Base-by-base conservation (phyloP, 1,140 invertebrate species). In the Bombus fervidus region DNA sequence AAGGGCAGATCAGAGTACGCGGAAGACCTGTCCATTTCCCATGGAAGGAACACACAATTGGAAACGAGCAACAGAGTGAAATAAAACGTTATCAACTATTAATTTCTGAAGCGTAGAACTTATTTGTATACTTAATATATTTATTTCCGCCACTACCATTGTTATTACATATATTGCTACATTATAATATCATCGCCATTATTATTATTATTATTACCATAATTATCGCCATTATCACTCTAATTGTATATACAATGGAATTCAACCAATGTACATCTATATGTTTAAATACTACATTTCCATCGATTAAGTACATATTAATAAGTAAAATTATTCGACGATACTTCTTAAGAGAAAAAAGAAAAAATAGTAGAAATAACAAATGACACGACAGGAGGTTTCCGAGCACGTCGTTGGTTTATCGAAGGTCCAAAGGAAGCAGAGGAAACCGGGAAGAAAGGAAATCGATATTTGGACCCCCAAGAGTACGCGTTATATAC, bases 401-500 rank as follows among this genome's bases (percentile, higher is more conserved):
- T 34, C 73, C 22, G 13, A 75, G 73, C 73, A 57, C 47, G 47
- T 37, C 47, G 31, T 83, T 90, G 86, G 87, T 84, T 81, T 53
- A 71, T 34, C 47, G 34, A 75, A 57, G 75, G 73, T 82, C 37
- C 66, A 31, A 43, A 47, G 57, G 43, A 57, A n/a, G 78, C 47
- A 59, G 25, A 69, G 47, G 64, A 28, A 79, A 72, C 66, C 57
- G 43, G 64, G 41, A 37, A 86, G 86, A 80, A 82, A 71, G 86
- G 62, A 89, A 81, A 91, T 91, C 89, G 86, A 91, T 90, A 90
- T 90, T 82, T 59, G 77, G 86, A 90, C 83, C 83, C 89, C 89
- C 79, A 88, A 85, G 89, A 81, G 86, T 72, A 86, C 89, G 73
- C 84, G 89, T 90, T 87, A 90, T 77, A 73, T 90, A 90, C 89